These are phyloP conservation scores for Ectemnius cavifrons DNA, from an alignment of 2,888 invertebrate genomes.

Conservation along the genomic window DNA sequence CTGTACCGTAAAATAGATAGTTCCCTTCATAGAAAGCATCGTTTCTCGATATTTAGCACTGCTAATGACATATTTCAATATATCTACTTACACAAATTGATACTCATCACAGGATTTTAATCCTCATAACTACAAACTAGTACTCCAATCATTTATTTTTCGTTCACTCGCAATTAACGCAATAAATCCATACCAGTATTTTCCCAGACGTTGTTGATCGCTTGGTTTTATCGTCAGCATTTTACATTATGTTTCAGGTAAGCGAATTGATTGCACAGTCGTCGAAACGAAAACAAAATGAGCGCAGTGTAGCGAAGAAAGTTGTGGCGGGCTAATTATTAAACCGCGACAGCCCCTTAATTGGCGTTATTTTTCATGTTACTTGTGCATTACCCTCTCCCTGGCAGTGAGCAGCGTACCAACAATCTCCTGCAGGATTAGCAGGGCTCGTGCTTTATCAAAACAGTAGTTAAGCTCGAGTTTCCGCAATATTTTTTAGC, in stretches of 20 bases:
- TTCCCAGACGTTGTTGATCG: neutral
- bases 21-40: neutral
- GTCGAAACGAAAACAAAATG: neutral
- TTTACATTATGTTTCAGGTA: neutral
- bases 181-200: too few relatives aligned
- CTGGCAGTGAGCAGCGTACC: slow-evolving; percentile 16
- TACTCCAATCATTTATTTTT: too few relatives aligned
- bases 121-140: too few relatives aligned
- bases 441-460: slow-evolving; percentile 31
- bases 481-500: slow-evolving; percentile 37
- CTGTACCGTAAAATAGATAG: neutral
- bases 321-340: slow-evolving; percentile 12
- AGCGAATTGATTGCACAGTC: neutral
- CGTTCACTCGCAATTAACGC: too few relatives aligned
- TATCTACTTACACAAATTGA: too few relatives aligned
- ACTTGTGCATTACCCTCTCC: slow-evolving; percentile 2
- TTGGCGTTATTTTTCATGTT: slow-evolving; percentile 27
- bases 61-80: too few relatives aligned
- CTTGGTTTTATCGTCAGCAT: neutral
- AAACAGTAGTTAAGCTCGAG: slow-evolving; percentile 46
- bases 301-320: slow-evolving; percentile 1
- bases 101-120: too few relatives aligned
- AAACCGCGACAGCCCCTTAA: slow-evolving; percentile 20
- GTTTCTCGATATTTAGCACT: neutral
- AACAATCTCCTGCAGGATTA: slow-evolving; percentile 34